Evolutionary conservation across 2,888 invertebrate genomes (phyloP).

Genomic region (Thymelicus acteon): DNA sequence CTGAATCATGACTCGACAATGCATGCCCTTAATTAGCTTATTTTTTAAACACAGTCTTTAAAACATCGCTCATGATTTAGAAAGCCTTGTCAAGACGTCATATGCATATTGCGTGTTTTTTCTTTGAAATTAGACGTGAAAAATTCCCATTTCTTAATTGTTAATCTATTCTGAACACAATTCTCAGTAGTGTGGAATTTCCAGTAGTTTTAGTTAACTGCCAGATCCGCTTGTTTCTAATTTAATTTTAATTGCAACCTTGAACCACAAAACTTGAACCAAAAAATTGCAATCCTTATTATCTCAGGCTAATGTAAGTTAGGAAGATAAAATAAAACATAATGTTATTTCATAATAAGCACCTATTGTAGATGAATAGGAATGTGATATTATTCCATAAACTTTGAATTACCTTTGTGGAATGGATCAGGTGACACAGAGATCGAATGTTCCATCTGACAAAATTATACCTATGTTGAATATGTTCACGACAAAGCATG

Average conservation of each 20-base stretch:
- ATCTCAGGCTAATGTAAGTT: no score
- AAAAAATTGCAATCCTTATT: no score
- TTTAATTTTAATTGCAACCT: no score
- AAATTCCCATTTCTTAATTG: background rate
- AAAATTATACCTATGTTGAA: no score
- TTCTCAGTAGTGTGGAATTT: no score
- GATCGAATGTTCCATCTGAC: background rate
- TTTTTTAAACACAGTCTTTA: constrained; percentile 9
- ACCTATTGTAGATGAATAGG: background rate
- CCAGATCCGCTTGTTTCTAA: no score
- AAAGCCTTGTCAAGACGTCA: constrained; percentile 7
- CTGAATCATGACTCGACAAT: constrained; percentile 36
- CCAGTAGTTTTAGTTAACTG: no score
- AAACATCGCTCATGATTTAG: constrained; percentile 10
- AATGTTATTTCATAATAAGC: background rate
- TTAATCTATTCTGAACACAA: no score
- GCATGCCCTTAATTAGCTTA: constrained; percentile 25
- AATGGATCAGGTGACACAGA: background rate
- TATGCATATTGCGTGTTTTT: background rate
- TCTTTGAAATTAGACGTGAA: constrained; percentile 2
- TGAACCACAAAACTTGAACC: no score
- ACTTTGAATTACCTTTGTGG: background rate
- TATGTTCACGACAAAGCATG: no score
- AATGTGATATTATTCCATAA: background rate
- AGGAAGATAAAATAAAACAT: background rate